Percentiles rank a stretch among this genome's conserved stretches.
These are phyloP conservation scores for Lophura nycthemera DNA, from an alignment of 2,113 vertebrate species.

Conservation along the genomic window DNA sequence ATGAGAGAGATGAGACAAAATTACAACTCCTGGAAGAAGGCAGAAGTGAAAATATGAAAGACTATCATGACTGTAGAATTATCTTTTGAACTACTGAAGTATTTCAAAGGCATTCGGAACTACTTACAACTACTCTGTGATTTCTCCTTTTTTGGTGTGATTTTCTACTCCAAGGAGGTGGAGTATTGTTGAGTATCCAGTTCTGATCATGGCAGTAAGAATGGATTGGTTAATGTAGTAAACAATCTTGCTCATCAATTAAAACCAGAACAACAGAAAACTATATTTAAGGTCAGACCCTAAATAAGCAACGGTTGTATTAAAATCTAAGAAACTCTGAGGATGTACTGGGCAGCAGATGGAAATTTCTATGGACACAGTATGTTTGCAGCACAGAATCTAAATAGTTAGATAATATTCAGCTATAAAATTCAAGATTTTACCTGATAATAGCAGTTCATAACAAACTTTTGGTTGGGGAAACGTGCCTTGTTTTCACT, in stretches of 20 bases:
- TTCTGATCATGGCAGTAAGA: neutral
- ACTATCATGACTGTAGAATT: neutral
- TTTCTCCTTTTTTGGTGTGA: neutral
- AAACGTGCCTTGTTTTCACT: slow-evolving; percentile 23
- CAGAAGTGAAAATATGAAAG: neutral
- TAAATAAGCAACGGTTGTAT: slow-evolving; percentile 18
- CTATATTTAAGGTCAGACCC: slow-evolving; percentile 46
- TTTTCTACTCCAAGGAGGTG: neutral
- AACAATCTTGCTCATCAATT: slow-evolving; percentile 57
- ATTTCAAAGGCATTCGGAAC: neutral
- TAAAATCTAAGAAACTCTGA: slow-evolving; percentile 6
- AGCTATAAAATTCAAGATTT: slow-evolving; percentile 16
- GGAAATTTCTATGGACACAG: neutral
- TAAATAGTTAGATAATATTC: neutral
- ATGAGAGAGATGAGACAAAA: neutral
- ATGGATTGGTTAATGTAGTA: slow-evolving; percentile 52
- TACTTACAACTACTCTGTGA: neutral
- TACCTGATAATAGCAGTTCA: neutral
- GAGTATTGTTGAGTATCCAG: neutral
- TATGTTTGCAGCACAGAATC: slow-evolving; percentile 22
- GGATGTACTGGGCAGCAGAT: neutral
- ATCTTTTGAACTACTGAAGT: neutral
- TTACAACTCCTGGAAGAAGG: neutral
- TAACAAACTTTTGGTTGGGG: neutral
- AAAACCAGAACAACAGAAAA: slow-evolving; percentile 45